These are phyloP conservation scores for Atrichornis clamosus DNA, from an alignment of 2,113 vertebrate species.

Conservation along the genomic window DNA sequence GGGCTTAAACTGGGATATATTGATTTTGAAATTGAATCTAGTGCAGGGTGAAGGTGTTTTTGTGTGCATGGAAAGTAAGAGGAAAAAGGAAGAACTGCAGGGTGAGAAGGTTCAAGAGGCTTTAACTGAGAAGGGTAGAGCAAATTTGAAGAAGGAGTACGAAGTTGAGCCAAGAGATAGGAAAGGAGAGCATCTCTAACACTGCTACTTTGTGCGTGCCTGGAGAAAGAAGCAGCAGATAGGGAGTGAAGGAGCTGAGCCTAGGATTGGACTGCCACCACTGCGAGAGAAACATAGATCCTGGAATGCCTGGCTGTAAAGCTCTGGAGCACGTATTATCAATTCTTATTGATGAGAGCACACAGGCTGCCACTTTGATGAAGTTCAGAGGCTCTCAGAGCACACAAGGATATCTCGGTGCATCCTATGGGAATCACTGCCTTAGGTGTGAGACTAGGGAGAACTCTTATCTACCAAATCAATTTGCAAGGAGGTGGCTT, in stretches of 20 bases:
- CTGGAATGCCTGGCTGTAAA: neutral
- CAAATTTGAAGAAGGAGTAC: neutral
- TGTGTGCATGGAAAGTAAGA: neutral
- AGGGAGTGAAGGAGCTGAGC: neutral
- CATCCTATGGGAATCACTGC: neutral
- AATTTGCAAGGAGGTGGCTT: neutral
- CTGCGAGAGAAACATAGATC: neutral
- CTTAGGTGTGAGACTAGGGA: neutral
- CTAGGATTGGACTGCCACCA: neutral
- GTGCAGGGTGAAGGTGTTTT: neutral
- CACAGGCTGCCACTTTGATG: neutral
- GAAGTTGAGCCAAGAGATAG: neutral
- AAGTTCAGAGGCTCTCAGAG: neutral
- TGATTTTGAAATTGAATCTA: neutral
- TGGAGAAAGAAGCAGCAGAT: neutral
- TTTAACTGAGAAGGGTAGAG: neutral
- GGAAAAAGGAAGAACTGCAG: neutral
- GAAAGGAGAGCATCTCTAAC: neutral
- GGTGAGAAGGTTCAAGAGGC: neutral
- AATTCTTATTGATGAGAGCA: neutral
- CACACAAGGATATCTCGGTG: neutral
- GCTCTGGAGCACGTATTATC: neutral
- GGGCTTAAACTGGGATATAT: neutral
- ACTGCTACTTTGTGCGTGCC: neutral
- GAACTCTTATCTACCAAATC: neutral